Evolutionary conservation across 2,797 vertebrate genomes (phyloP).

Genomic region (Presbytis comata): DNA sequence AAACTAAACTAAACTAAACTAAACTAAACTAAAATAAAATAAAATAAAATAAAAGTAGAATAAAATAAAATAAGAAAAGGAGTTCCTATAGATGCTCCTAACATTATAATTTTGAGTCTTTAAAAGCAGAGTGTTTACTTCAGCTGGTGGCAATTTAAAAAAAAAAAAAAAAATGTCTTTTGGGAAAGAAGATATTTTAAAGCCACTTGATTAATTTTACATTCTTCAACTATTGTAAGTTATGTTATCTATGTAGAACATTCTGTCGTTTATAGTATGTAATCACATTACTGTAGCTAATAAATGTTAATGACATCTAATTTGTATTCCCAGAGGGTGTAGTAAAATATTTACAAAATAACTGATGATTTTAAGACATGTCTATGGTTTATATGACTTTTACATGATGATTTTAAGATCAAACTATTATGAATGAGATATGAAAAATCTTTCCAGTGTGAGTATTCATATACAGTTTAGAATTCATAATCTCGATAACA

Average conservation of each 20-base stretch:
- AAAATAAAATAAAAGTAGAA: not conserved
- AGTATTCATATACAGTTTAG: not conserved
- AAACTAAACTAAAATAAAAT: too few relatives aligned
- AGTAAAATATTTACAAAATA: not conserved
- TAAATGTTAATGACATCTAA: not conserved
- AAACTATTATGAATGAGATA: not conserved
- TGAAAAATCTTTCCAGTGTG: not conserved
- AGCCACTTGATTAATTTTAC: not conserved
- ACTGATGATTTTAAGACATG: not conserved
- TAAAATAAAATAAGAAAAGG: not conserved
- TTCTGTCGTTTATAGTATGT: not conserved
- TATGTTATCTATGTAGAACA: not conserved
- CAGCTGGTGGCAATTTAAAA: not conserved
- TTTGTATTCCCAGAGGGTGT: not conserved
- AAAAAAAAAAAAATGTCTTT: not conserved
- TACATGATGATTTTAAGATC: not conserved
- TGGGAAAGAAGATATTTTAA: slow-evolving; percentile 5
- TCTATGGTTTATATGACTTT: not conserved
- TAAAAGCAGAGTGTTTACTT: not conserved
- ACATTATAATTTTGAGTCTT: not conserved
- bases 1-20: too few relatives aligned
- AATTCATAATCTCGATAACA: not conserved
- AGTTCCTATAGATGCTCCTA: not conserved
- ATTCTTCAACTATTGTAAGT: not conserved
- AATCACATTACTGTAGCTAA: not conserved